Conservation (phyloP, 2,888 invertebrate species). For the Neoitamus cyanurus region DNA sequence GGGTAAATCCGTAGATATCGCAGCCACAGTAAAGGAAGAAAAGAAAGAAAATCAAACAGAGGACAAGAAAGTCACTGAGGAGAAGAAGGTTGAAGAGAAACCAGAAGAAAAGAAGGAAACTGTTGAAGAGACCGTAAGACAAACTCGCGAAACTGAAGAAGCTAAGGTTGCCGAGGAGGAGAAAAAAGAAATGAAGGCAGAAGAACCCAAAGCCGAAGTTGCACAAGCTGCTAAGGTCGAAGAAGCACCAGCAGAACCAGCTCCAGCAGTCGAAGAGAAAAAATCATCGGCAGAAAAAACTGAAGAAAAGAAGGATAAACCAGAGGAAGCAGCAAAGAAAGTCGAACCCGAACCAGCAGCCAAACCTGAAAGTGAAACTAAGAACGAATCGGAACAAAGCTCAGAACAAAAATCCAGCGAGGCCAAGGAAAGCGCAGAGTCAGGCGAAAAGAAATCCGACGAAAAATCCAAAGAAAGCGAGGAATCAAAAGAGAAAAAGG, state of each 20-base stretch:
- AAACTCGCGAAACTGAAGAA: conserved; percentile 56
- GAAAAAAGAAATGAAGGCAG: conserved; percentile 55
- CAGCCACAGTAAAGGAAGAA: conserved; percentile 45
- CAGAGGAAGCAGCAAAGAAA: conserved; percentile 56
- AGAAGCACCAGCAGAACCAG: conserved; percentile 60
- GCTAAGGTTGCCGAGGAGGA: conserved; percentile 52
- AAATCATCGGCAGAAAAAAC: conserved; percentile 60
- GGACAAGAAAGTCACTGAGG: conserved; percentile 33
- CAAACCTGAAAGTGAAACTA: conserved; percentile 54
- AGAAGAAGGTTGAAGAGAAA: conserved; percentile 58
- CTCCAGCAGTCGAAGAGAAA: conserved; percentile 57
- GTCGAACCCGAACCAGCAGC: conserved; percentile 53
- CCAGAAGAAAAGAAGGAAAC: conserved; percentile 54
- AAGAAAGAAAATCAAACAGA: conserved; percentile 48
- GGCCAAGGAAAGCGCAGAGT: conserved; percentile 53
- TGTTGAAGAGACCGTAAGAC: conserved; percentile 57
- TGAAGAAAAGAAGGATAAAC: conserved; percentile 53
- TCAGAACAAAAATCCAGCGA: conserved; percentile 50
- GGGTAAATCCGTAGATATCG: conserved; percentile 50
- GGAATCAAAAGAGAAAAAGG: conserved; percentile 52
- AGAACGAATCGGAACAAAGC: conserved; percentile 57
- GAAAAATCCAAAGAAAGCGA: conserved; percentile 56
- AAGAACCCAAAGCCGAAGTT: conserved; percentile 57
- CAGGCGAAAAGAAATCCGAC: conserved; percentile 51
- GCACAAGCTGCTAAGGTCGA: conserved; percentile 56